Base-by-base conservation (phyloP, 2,113 vertebrate genomes). In the Mesocricetus auratus region DNA sequence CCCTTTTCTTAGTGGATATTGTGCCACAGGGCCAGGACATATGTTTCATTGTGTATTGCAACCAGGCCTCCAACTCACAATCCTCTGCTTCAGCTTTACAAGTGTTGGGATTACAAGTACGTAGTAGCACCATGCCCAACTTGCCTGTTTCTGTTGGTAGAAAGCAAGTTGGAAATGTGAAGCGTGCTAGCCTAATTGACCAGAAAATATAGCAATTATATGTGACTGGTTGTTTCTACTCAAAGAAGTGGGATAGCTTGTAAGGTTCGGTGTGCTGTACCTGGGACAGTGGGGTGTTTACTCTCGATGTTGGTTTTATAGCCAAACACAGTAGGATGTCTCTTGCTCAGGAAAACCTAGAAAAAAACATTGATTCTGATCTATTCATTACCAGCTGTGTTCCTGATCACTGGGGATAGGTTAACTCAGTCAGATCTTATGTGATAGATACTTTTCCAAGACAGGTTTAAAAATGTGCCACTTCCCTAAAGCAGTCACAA, bases 401-500 rank as follows among this genome's bases (percentile, higher is more conserved):
- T 33, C 11, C 1, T 4, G 45, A 31, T 71, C 79, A n/a, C 53
- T 13, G 50, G 73, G 69, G 50, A 89, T 11, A 66, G 66, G 10
- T 1, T 58, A 21, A 12, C n/a, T 94, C 47, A 92, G 47, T 60
- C 75, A 81, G 36, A 78, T 74, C 26, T 58, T 29, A 7, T n/a
- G 62, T 88, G 81, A 91, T 56, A 94, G 85, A 78, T n/a, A 42
- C 12, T 83, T 33, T 4, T 45, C 66, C 47, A 64, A 75, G 86
- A 89, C 39, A 39, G 26, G 66, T 92, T 89, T 90, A 21, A 95
- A 97, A 92, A 92, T 94, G 36, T 45, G 22, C 3, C 64, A 47
- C n/a, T 89, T 90, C 94, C 50, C 77, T 5, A 17, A 88, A 93
- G 88, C 93, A 93, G 26, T 62, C 91, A 86, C 42, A 90, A 94